Evolutionary conservation across 2,888 invertebrate genomes (phyloP).

Genomic region (Apamea sordens): DNA sequence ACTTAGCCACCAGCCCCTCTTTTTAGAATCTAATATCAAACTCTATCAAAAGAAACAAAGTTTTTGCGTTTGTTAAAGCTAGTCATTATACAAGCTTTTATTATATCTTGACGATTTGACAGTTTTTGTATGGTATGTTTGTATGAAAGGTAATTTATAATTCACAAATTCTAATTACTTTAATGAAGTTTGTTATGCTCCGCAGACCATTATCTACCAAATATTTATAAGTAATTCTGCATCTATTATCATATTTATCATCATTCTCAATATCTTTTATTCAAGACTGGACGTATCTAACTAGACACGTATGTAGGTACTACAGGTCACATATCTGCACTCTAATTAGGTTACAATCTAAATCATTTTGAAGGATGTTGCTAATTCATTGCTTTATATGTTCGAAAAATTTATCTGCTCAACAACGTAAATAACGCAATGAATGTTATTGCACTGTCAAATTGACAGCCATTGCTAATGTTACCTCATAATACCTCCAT

Average conservation of each 20-base stretch:
- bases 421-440: not conserved
- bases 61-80: not conserved
- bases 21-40: not conserved
- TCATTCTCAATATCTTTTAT: not conserved
- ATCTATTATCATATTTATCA: not conserved
- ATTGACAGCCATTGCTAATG: not conserved
- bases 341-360: not conserved
- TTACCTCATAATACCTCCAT: not conserved
- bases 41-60: not conserved
- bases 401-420: not conserved
- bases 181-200: not conserved
- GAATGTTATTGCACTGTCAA: not conserved
- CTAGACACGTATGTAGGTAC: not conserved
- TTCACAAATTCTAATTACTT: not conserved
- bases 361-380: not conserved
- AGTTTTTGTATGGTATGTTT: not conserved
- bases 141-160: not conserved
- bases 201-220: not conserved
- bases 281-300: not conserved
- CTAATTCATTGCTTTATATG: not conserved
- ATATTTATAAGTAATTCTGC: not conserved
- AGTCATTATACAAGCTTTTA: too few relatives aligned
- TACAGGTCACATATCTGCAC: not conserved
- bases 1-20: too few relatives aligned
- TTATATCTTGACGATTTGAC: too few relatives aligned